phyloP scores from a whole-genome alignment of 1,140 invertebrate genomes.

The Drosophila oshimai region DNA sequence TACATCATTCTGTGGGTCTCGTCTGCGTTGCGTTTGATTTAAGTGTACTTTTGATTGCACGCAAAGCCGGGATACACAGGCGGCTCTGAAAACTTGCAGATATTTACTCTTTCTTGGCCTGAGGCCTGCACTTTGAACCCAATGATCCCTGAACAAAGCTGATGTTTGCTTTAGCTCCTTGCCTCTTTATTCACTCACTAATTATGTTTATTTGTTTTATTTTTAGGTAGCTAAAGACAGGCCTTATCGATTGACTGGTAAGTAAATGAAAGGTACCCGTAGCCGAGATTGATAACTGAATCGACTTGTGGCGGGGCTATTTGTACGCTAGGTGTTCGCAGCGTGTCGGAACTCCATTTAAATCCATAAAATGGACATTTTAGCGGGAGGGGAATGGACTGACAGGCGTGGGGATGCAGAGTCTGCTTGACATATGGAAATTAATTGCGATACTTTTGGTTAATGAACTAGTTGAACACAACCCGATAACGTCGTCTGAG shows the following conservation, averaged over 20 bases:
- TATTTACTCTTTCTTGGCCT: neutral
- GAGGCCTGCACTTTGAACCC: neutral
- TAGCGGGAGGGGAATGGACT: neutral
- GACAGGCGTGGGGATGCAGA: neutral
- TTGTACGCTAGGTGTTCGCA: constrained; percentile 41
- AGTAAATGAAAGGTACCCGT: neutral
- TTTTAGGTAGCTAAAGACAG: constrained; percentile 6
- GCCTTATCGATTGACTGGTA: neutral
- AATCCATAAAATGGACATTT: neutral
- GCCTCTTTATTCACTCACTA: neutral
- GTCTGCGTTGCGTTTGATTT: neutral
- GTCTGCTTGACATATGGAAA: constrained; percentile 25
- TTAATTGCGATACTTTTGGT: constrained; percentile 58
- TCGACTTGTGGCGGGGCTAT: constrained; percentile 3
- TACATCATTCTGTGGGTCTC: neutral
- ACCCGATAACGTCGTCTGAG: constrained; percentile 16
- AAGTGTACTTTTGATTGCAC: constrained; percentile 19
- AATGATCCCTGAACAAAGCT: neutral
- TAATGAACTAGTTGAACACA: constrained; percentile 56
- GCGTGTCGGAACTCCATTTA: constrained; percentile 36
- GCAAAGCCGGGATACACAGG: constrained; percentile 18
- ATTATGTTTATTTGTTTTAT: constrained; percentile 13
- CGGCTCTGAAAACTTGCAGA: neutral
- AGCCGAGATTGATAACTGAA: neutral
- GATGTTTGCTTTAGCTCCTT: neutral